Evolutionary conservation across 2,113 vertebrate genomes (phyloP).

Genomic region (Acanthisitta chloris): DNA sequence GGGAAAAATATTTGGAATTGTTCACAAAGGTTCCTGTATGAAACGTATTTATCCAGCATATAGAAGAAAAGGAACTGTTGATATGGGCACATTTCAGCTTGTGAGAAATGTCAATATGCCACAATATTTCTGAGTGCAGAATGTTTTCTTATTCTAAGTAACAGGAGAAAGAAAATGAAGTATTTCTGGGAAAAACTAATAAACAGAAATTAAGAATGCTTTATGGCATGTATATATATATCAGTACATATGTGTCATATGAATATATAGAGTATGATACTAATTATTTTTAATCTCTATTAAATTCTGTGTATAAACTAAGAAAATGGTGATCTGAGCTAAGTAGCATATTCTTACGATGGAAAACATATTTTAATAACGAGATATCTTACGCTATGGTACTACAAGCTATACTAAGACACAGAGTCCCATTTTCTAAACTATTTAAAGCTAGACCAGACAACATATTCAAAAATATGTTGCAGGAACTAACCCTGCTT

Average conservation of each 20-base stretch:
- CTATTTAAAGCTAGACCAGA: neutral
- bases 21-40: neutral
- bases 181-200: neutral
- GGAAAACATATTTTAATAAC: neutral
- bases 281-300: neutral
- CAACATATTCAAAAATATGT: neutral
- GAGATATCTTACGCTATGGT: neutral
- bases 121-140: neutral
- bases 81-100: neutral
- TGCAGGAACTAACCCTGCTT: neutral
- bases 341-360: neutral
- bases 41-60: neutral
- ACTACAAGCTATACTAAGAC: neutral
- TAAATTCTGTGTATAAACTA: neutral
- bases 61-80: neutral
- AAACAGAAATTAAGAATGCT: neutral
- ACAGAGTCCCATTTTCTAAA: neutral
- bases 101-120: neutral
- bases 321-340: neutral
- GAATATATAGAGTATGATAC: neutral
- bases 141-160: neutral
- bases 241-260: neutral
- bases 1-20: neutral
- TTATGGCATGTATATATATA: neutral
- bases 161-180: neutral